Evolutionary conservation across 2,797 vertebrate genomes (phyloP).

Genomic region (Siniperca obscura): DNA sequence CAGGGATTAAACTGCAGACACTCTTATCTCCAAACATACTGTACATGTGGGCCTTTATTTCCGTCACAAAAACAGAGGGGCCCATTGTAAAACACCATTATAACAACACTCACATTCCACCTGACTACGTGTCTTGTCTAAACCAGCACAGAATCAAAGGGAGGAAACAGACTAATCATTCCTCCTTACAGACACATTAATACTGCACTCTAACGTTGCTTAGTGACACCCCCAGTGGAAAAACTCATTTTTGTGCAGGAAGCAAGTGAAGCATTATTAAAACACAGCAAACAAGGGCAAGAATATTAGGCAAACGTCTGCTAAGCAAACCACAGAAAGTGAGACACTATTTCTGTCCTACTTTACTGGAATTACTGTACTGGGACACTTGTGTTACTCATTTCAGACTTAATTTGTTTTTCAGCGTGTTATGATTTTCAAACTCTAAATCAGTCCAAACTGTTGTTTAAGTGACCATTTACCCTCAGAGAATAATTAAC

Average conservation of each 20-base stretch:
- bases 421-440: constrained; percentile 31
- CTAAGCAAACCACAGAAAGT: constrained; percentile 50
- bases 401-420: constrained; percentile 23
- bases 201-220: constrained; percentile 66
- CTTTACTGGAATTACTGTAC: constrained; percentile 23
- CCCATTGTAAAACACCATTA: constrained; percentile 63
- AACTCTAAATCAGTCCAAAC: constrained; percentile 30
- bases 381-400: constrained; percentile 5
- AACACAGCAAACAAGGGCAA: constrained; percentile 75
- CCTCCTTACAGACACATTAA: constrained; percentile 69
- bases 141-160: constrained; percentile 71
- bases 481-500: constrained; percentile 47
- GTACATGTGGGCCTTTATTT: constrained; percentile 60
- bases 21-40: constrained; percentile 60
- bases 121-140: constrained; percentile 69
- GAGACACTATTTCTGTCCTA: constrained; percentile 30
- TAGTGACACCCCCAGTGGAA: constrained; percentile 76
- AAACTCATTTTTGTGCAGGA: constrained; percentile 77
- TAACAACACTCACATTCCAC: constrained; percentile 74
- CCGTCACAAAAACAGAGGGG: constrained; percentile 64
- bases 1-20: constrained; percentile 37
- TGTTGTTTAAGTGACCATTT: constrained; percentile 40
- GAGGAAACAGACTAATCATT: constrained; percentile 78
- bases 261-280: constrained; percentile 75
- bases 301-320: constrained; percentile 71